A percentile compares a stretch with the other conserved stretches of the same genome.
phyloP scores from a whole-genome alignment of 2,113 vertebrate genomes.

The Leuciscus idus region DNA sequence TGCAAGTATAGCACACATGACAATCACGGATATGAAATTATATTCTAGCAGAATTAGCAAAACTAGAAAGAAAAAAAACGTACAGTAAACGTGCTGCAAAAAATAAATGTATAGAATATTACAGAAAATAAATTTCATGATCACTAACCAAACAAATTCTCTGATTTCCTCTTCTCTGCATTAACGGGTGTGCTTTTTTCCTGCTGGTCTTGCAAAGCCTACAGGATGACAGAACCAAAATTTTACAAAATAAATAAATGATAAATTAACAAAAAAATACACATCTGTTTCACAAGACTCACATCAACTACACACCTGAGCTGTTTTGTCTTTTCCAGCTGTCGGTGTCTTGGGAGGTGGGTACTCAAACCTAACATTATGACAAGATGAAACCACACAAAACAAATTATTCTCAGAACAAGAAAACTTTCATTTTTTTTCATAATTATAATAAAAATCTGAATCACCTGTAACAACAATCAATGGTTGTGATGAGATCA shows the following conservation, averaged over 20 bases:
- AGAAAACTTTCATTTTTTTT: too few relatives aligned
- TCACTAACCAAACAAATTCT: conserved; percentile 68
- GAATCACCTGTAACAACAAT: conserved; percentile 92
- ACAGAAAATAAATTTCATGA: background rate
- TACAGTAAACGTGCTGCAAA: too few relatives aligned
- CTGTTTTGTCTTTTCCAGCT: conserved; percentile 72
- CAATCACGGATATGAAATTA: background rate
- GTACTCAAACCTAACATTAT: conserved; percentile 81
- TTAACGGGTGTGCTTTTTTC: conserved; percentile 61
- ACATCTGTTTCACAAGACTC: too few relatives aligned
- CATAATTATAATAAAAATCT: background rate
- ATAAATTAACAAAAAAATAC: background rate
- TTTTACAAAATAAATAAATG: background rate
- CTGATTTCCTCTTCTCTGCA: conserved; percentile 64
- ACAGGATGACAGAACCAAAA: background rate
- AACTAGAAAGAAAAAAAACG: too few relatives aligned
- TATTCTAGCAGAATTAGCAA: background rate
- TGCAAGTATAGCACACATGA: conserved; percentile 40
- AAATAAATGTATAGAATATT: too few relatives aligned
- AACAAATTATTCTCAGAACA: background rate
- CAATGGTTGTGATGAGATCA: conserved; percentile 89
- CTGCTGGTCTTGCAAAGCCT: conserved; percentile 78
- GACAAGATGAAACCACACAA: background rate
- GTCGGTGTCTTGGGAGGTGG: conserved; percentile 72
- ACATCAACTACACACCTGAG: conserved; percentile 74